Evolutionary conservation across 1,140 invertebrate genomes (phyloP), one percentile per base, ranked within the genome.

Genomic region (Drosophila obscura): DNA sequence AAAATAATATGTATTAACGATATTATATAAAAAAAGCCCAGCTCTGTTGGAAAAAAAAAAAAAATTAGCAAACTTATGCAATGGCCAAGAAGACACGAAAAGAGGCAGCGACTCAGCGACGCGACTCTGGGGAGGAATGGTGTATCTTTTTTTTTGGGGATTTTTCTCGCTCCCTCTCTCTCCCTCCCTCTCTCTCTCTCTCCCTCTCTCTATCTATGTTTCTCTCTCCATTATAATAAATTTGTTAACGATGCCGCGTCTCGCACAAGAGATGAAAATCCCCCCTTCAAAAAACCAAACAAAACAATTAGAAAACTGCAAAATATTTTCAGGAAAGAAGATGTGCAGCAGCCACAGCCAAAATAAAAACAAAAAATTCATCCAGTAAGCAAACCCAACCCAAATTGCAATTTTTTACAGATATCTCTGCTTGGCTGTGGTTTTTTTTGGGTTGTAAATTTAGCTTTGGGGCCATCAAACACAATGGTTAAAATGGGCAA

Each of bases 1-100:
- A 75, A 90, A 90, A 90, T 90, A 90, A 90, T 90, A 90, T 90
- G 87, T 90, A 90, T 90, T 90, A 90, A 83, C 87, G 74, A 90
- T 68, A 84, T 90, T 90, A 90, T 90, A 90, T 85, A 90, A 85
- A 90, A 85, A 56, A 58, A 53, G 46, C 58, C 52, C 55, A 16
- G 39, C 15, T 24, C 22, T 24, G 31, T 5, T 13, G 26, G 15
- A 13, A 71, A 52, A 50, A 31, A 43, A 35, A 60, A 74, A 78
- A 72, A 82, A 80, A 82, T 71, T 85, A 85, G 79, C 87, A 66
- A 75, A 58, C 79, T 90, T 90, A 90, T 90, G 85, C 81, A 90
- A 90, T 73, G 82, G 51, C 69, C 78, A 84, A 74, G 78, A 76
- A 74, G 74, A 67, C 71, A 80, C 75, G 76, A 78, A 45, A 62